phyloP scores from a whole-genome alignment of 2,113 vertebrate species.

The Cephalopholis sonnerati region DNA sequence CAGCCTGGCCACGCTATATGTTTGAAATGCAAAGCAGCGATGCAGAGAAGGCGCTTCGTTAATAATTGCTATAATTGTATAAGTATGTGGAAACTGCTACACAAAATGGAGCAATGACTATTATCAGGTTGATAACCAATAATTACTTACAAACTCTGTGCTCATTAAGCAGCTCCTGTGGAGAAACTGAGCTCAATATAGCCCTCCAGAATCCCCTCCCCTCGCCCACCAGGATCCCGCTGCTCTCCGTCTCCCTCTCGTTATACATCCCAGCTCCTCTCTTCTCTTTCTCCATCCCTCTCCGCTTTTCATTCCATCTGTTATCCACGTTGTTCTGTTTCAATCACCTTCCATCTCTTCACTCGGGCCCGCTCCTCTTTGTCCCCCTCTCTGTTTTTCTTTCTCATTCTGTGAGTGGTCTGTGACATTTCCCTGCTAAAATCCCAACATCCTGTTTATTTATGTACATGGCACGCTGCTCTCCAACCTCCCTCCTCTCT shows the following conservation, averaged over 20 bases:
- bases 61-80: slow-evolving; percentile 80
- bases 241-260: slow-evolving; percentile 38
- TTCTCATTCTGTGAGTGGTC: slow-evolving; percentile 16
- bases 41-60: slow-evolving; percentile 36
- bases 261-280: slow-evolving; percentile 50
- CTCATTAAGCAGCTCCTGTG: slow-evolving; percentile 78
- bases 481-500: slow-evolving; percentile 35
- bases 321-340: slow-evolving; percentile 41
- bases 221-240: slow-evolving; percentile 65
- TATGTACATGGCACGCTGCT: slow-evolving; percentile 51
- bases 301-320: slow-evolving; percentile 57
- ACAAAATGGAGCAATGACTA: slow-evolving; percentile 80
- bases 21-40: slow-evolving; percentile 61
- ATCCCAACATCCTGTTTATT: slow-evolving; percentile 62
- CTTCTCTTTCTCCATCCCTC: not conserved
- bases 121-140: slow-evolving; percentile 85
- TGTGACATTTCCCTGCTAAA: slow-evolving; percentile 39
- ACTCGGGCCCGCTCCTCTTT: slow-evolving; percentile 10
- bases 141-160: slow-evolving; percentile 82
- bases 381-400: slow-evolving; percentile 11
- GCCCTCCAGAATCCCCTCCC: slow-evolving; percentile 68
- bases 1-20: slow-evolving; percentile 17
- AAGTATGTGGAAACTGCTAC: slow-evolving; percentile 74
- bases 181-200: slow-evolving; percentile 72
- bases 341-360: slow-evolving; percentile 52